These are phyloP conservation scores for Anastatus disparis DNA, from an alignment of 1,140 invertebrate genomes.

Conservation along the genomic window DNA sequence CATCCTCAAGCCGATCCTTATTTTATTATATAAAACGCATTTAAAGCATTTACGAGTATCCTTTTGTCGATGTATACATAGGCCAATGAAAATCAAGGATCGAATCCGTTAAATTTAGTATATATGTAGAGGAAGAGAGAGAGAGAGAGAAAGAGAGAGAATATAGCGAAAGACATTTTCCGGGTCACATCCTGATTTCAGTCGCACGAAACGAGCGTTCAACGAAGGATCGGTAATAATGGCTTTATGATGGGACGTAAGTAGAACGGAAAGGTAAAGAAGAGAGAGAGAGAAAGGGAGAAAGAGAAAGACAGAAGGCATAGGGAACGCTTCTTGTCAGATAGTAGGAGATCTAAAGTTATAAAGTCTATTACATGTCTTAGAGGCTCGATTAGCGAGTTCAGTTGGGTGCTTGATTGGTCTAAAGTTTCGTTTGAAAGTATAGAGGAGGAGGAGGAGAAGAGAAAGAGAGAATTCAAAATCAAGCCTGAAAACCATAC, in stretches of 20 bases:
- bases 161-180: slow-evolving; percentile 17
- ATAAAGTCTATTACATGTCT: slow-evolving; percentile 28
- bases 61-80: neutral
- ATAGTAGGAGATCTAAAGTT: too few species aligned
- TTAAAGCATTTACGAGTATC: neutral
- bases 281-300: neutral
- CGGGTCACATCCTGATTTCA: slow-evolving; percentile 39
- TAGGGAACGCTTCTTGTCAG: too few species aligned
- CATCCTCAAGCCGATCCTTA: too few species aligned
- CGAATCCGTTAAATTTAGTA: too few species aligned
- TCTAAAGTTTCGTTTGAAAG: too few species aligned
- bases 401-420: slow-evolving; percentile 23
- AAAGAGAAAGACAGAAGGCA: neutral
- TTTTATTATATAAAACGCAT: slow-evolving; percentile 6
- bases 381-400: slow-evolving; percentile 27
- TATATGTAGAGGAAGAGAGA: neutral
- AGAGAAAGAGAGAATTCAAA: too few species aligned
- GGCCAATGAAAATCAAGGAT: slow-evolving; percentile 25
- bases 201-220: slow-evolving; percentile 35
- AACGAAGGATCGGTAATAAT: slow-evolving; percentile 37
- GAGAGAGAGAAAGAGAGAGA: too few species aligned
- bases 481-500: too few species aligned
- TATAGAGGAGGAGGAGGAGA: too few species aligned
- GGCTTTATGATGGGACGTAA: slow-evolving; percentile 34
- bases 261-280: neutral